Base-by-base conservation (phyloP, 2,113 vertebrate genomes). In the Ammospiza nelsoni region DNA sequence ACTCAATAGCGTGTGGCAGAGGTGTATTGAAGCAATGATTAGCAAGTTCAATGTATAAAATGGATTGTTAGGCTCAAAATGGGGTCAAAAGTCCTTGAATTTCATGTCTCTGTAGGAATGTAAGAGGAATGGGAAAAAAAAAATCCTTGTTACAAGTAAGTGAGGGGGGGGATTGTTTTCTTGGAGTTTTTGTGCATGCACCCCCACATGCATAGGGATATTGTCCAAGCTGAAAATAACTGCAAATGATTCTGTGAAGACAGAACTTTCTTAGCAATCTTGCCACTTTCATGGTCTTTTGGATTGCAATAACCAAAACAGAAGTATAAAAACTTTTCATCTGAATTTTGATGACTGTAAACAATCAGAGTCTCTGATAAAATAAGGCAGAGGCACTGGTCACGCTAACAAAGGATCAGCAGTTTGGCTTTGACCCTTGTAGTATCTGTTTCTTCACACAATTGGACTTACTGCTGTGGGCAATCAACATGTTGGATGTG, bases 161-260 rank as follows among this genome's bases (percentile, higher is more conserved):
- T 46, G 9, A 19, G 41, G 27, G 59, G 17, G 17, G 3, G 9
- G 8, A 79, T 62, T 63, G 18, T 59, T 94, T 69, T 52, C 68
- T 65, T 58, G 18, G 11, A 35, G 14, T 22, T 73, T 33, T 72
- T 83, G 28, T 22, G 2, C 23, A 21, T 2, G 4, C 5, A 22
- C 1, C 1, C 3, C 39, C 5, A 61, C 6, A 5, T 3, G 2
- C 41, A 71, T 6, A 41, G 6, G 49, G 23, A 25, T 23, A 48
- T 17, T 46, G 11, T 44, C 46, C n/a, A 66, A 57, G 19, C 6
- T 69, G 15, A 44, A 77, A 86, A 73, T 59, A 63, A 49, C 15
- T 39, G 12, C 18, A 80, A 31, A 54, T 21, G 5, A 31, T 67
- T 65, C 20, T 27, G 6, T 66, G 51, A 87, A 51, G 20, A 3